These are phyloP conservation scores for Megathymus violae DNA, from an alignment of 1,140 invertebrate genomes.

Conservation along the genomic window DNA sequence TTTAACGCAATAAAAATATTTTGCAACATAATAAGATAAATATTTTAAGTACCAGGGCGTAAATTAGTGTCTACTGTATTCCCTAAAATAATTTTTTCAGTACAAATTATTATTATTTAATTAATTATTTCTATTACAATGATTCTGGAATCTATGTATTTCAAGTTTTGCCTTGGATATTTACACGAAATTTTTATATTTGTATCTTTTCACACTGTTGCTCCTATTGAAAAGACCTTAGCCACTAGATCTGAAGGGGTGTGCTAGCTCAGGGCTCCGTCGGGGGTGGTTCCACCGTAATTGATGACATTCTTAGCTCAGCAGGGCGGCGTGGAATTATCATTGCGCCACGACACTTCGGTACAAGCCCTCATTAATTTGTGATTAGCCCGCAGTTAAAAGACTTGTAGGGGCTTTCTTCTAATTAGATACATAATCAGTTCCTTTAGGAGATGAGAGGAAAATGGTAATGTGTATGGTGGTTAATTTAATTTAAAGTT, in stretches of 20 bases:
- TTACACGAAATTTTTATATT: too few species aligned
- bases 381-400: conserved; percentile 78
- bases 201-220: too few species aligned
- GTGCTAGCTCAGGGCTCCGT: conserved; percentile 58
- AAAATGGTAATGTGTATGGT: not conserved
- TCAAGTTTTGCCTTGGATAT: too few species aligned
- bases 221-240: conserved; percentile 22
- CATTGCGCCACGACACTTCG: conserved; percentile 71
- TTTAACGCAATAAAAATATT: too few species aligned
- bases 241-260: conserved; percentile 61
- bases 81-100: too few species aligned
- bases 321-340: conserved; percentile 77
- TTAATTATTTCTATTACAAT: too few species aligned
- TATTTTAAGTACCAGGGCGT: too few species aligned
- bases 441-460: conserved; percentile 44
- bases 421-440: conserved; percentile 70
- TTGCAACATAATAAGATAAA: too few species aligned
- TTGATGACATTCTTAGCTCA: conserved; percentile 81
- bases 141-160: too few species aligned
- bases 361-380: conserved; percentile 81
- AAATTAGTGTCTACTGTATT: too few species aligned
- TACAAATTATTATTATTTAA: too few species aligned
- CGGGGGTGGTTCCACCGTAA: conserved; percentile 71
- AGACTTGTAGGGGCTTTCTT: conserved; percentile 65
- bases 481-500: too few species aligned